Evolutionary conservation across 2,888 invertebrate genomes (phyloP), one percentile per base, ranked within the genome.

Genomic region (Trichogramma dendrolimi): DNA sequence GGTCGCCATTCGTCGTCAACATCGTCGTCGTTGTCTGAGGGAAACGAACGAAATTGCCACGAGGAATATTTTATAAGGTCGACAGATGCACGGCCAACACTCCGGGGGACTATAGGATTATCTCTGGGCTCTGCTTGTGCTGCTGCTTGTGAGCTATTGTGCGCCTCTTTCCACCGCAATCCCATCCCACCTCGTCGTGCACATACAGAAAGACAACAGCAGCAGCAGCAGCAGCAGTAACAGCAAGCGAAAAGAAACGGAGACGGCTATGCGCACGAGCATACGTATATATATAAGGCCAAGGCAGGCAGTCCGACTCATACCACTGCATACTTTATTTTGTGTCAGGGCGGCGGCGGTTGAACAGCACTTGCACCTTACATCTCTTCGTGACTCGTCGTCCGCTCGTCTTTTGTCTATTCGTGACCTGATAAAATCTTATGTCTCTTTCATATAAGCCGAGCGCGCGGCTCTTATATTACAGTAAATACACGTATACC

Each of bases 21-120:
- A 10, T n/a, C 38, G 27, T 27, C 27, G 27, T 27, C 27, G 27
- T 27, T 42, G 43, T 47, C 5, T 46, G 42, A 14, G 42, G 55
- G 27, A 27, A 27, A 27, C 27, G 27, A 27, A 27, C 39, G 58
- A 56, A 63, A 63, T 61, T 67, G 52, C 61, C 46, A 59, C 49
- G 46, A 58, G 69, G 73, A 72, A 73, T 75, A 71, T 68, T 71
- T 74, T 70, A 73, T 69, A 70, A 73, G 68, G 38, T 60, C 66
- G 71, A 71, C 74, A 75, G 74, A 75, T 75, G 74, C 67, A 69
- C 60, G 56, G 27, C 46, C n/a, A 38, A n/a, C 48, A 27, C 47
- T 42, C 14, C 50, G 48, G 10, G 38, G 40, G 52, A 27, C 27
- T 27, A 27, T 49, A 54, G 69, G 72, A 73, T 72, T 69, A 73